Evolutionary conservation across 2,113 vertebrate genomes (phyloP), one percentile per base, ranked within the genome.

Genomic region (Capreolus pygargus): DNA sequence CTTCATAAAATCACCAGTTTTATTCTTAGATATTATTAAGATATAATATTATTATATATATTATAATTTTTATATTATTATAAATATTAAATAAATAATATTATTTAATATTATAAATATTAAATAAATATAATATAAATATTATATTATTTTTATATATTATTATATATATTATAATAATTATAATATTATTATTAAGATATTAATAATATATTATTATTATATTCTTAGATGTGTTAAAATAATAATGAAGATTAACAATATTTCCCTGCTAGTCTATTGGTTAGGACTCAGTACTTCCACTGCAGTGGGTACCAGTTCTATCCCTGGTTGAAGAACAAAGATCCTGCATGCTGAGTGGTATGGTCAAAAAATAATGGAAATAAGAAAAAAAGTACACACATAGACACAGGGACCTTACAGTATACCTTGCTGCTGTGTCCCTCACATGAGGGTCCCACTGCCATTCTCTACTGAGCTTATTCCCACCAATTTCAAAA

Each of bases 391-490:
- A 70, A 6, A 70, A 39, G 67, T 14, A 76, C 70, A 76, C 36
- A 76, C 36, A 76, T 1, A 52, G 30, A 6, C 25, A 15, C 28
- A 9, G 14, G 16, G 1, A n/a, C 3, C 28, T 67, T 10, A 11
- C 13, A 5, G 7, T 23, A 43, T 15, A 7, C 33, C 67, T 28
- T 8, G 58, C 43, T 60, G 45, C n/a, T 17, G 0, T 0, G 6
- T 15, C 39, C 52, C 86, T 85, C 10, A 6, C 2, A 0, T 16
- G 76, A 43, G 13, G 25, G 25, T 7, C 52, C 33, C 0, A 0
- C 39, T 11, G 23, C 13, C 52, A 27, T 57, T 93, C 57, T 64
- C 82, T 74, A 0, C 1, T 8, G 25, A 21, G 25, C 39, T 55
- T 1, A 2, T 91, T 47, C 52, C 64, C 28, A 3, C 28, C n/a